Conservation (phyloP, 2,888 invertebrate genomes). For the Caprella mutica region DNA sequence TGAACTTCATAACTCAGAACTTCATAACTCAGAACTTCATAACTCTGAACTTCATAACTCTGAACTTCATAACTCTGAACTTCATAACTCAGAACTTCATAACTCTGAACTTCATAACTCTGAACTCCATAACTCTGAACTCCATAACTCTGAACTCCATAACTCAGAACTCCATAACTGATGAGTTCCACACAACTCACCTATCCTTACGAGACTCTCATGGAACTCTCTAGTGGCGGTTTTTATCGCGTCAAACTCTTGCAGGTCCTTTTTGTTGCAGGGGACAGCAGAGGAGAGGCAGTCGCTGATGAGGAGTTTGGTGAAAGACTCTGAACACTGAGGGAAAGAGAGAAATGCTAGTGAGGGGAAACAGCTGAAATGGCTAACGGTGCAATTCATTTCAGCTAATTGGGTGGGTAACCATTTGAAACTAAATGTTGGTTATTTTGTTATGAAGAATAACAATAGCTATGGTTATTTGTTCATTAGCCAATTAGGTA, state of each 20-base stretch:
- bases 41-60: too few species aligned
- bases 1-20: too few species aligned
- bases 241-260: slow-evolving; percentile 20
- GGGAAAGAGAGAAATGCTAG: too few species aligned
- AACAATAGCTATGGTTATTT: too few species aligned
- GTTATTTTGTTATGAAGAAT: not conserved
- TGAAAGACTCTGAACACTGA: slow-evolving; percentile 19
- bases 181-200: slow-evolving; percentile 1
- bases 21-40: too few species aligned
- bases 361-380: too few species aligned
- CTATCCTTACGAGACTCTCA: slow-evolving; percentile 14
- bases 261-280: slow-evolving; percentile 18
- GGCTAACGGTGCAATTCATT: too few species aligned
- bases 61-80: too few species aligned
- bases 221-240: slow-evolving; percentile 17
- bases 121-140: too few species aligned
- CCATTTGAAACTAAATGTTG: not conserved
- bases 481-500: too few species aligned
- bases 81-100: too few species aligned
- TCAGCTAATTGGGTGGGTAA: too few species aligned
- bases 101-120: not conserved
- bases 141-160: not conserved
- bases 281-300: slow-evolving; percentile 29
- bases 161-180: not conserved
- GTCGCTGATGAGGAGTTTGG: slow-evolving; percentile 21